These are phyloP conservation scores for Argyra leucocephala DNA, from an alignment of 2,888 invertebrate genomes.

Conservation along the genomic window DNA sequence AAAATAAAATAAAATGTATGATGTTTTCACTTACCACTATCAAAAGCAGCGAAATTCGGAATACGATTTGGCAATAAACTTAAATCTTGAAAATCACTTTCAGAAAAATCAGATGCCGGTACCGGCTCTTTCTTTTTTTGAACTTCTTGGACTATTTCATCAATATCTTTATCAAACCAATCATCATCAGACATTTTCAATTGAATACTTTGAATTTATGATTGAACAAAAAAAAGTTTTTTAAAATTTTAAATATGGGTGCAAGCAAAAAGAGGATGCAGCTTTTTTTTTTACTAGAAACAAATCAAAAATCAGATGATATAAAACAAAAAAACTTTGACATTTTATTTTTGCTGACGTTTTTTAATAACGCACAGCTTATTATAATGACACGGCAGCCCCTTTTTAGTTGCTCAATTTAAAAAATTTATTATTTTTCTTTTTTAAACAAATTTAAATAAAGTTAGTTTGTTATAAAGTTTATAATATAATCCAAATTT, in stretches of 20 bases:
- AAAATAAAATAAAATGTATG: not conserved
- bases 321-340: constrained; percentile 1
- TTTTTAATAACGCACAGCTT: not conserved
- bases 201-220: not conserved
- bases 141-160: constrained; percentile 33
- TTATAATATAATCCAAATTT: too few relatives aligned
- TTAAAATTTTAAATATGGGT: not conserved
- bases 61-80: constrained; percentile 17
- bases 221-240: not conserved
- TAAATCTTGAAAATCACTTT: constrained; percentile 17
- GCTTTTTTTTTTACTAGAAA: not conserved
- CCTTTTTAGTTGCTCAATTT: too few relatives aligned
- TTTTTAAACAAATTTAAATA: too few relatives aligned
- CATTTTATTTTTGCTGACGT: constrained; percentile 6
- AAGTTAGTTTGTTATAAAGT: too few relatives aligned
- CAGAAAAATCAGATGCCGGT: constrained; percentile 21
- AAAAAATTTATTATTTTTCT: too few relatives aligned
- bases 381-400: not conserved
- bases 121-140: constrained; percentile 25
- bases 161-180: constrained; percentile 41
- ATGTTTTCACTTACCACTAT: constrained; percentile 7
- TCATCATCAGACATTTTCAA: constrained; percentile 27
- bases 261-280: not conserved
- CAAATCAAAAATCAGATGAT: constrained; percentile 6
- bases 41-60: constrained; percentile 16